A percentile compares a stretch with the other conserved stretches of the same genome.
phyloP scores from a whole-genome alignment of 2,797 vertebrate genomes.

The Poeciliopsis turneri region DNA sequence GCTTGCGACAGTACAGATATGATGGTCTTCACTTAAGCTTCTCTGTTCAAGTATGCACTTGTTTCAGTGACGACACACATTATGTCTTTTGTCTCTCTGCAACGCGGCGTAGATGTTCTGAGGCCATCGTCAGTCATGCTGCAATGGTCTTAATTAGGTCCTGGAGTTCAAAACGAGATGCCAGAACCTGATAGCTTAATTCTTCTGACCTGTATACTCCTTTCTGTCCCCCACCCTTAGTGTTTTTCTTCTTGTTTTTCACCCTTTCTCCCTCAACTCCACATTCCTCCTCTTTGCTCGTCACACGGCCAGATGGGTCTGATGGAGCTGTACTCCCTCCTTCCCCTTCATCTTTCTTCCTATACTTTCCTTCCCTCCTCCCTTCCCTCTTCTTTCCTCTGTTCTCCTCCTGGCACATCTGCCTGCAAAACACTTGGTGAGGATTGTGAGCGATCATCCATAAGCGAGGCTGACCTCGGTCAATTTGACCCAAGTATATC shows the following conservation, averaged over 20 bases:
- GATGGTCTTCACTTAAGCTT: constrained; percentile 19
- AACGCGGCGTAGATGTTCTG: constrained; percentile 27
- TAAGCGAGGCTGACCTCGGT: constrained; percentile 70
- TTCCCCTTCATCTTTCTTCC: constrained; percentile 55
- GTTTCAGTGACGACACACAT: constrained; percentile 29
- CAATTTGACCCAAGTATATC: constrained; percentile 73
- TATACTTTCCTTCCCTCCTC: constrained; percentile 46
- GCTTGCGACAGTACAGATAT: constrained; percentile 49
- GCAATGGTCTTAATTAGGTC: constrained; percentile 41
- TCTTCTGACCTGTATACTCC: constrained; percentile 47
- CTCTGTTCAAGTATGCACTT: constrained; percentile 4
- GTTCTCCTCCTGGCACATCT: constrained; percentile 64
- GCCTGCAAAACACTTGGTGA: constrained; percentile 38
- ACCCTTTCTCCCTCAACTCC: constrained; percentile 44
- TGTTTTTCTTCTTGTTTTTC: constrained; percentile 53
- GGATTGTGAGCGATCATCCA: constrained; percentile 48
- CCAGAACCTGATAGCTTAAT: constrained; percentile 47
- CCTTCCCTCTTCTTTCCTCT: constrained; percentile 36
- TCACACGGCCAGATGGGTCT: constrained; percentile 48
- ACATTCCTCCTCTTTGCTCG: constrained; percentile 57
- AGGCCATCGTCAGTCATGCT: constrained; percentile 38
- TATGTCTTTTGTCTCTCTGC: constrained; percentile 23
- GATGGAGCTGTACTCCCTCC: constrained; percentile 50
- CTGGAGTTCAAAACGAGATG: constrained; percentile 64
- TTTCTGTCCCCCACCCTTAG: constrained; percentile 41